Conservation (phyloP, 2,113 vertebrate species). For the Pithys albifrons region DNA sequence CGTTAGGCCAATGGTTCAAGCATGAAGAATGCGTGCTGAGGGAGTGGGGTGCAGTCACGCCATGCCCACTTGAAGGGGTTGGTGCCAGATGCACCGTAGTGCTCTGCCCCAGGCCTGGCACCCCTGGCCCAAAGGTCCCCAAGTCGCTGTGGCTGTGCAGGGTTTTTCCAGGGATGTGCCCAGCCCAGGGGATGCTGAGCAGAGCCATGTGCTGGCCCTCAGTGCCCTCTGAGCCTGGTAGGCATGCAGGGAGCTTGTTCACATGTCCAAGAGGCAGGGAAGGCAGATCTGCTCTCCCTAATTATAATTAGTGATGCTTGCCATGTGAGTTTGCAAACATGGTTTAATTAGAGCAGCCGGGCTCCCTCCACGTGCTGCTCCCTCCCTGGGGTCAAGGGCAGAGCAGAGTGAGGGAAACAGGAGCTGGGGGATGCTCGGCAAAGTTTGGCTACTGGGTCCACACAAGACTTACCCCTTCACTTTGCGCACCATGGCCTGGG, state of each 20-base stretch:
- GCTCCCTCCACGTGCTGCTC: neutral
- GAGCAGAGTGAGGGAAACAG: neutral
- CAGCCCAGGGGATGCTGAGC: neutral
- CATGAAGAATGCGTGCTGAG: neutral
- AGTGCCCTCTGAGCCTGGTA: neutral
- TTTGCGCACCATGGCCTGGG: fast-evolving
- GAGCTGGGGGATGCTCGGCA: neutral
- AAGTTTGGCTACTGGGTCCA: neutral
- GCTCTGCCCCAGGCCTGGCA: neutral
- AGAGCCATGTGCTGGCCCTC: neutral
- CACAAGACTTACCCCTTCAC: neutral
- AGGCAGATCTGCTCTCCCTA: conserved; percentile 32
- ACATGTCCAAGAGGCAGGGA: neutral
- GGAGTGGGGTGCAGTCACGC: neutral
- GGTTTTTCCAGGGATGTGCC: neutral
- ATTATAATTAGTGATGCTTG: conserved; percentile 61
- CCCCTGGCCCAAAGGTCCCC: fast-evolving
- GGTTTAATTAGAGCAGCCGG: conserved; percentile 46
- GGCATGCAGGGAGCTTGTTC: neutral
- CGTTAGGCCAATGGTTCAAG: conserved; percentile 41
- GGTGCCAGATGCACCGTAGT: neutral
- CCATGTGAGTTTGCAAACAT: conserved; percentile 56
- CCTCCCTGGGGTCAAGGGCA: conserved; percentile 25
- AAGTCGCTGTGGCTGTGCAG: fast-evolving
- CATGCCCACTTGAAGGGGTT: neutral